These are phyloP conservation scores for Drosophila rhopaloa DNA, from an alignment of 1,140 invertebrate genomes.

Conservation along the genomic window DNA sequence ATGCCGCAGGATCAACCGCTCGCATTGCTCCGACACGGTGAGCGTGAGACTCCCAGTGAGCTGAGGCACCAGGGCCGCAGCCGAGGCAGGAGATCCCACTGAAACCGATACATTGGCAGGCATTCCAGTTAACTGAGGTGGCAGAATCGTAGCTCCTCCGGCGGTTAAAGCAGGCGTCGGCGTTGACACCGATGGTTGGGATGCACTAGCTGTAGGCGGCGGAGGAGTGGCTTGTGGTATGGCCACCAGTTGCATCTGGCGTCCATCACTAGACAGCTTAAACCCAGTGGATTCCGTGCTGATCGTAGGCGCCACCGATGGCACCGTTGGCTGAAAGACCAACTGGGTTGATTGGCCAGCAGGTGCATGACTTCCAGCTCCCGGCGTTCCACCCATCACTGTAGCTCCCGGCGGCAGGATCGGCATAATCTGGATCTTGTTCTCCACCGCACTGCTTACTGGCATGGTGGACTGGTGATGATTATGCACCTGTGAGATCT, in stretches of 20 bases:
- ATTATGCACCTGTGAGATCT: conserved; percentile 78
- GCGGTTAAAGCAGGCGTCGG: conserved; percentile 34
- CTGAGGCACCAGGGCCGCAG: conserved; percentile 74
- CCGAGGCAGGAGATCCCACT: conserved; percentile 74
- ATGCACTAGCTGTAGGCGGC: conserved; percentile 1
- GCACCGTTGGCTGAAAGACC: conserved; percentile 49
- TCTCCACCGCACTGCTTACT: conserved; percentile 72
- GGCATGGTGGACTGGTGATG: conserved; percentile 56
- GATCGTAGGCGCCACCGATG: conserved; percentile 34
- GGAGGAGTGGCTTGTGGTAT: conserved; percentile 61
- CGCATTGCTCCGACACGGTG: conserved; percentile 81
- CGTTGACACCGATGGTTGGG: conserved; percentile 3
- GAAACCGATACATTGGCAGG: conserved; percentile 77
- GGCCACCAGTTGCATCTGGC: conserved; percentile 77
- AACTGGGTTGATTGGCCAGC: conserved; percentile 45
- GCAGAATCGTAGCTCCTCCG: conserved; percentile 66
- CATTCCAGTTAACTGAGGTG: conserved; percentile 73
- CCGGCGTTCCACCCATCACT: conserved; percentile 61
- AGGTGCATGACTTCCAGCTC: conserved; percentile 19
- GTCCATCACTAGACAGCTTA: conserved; percentile 65
- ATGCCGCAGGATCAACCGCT: conserved; percentile 76
- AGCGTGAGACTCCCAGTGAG: conserved; percentile 80
- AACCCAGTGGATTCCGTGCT: conserved; percentile 44
- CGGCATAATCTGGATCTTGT: conserved; percentile 84
- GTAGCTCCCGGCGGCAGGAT: conserved; percentile 70